Conservation (phyloP, 1,140 invertebrate species). For the Drosophila baimaii region DNA sequence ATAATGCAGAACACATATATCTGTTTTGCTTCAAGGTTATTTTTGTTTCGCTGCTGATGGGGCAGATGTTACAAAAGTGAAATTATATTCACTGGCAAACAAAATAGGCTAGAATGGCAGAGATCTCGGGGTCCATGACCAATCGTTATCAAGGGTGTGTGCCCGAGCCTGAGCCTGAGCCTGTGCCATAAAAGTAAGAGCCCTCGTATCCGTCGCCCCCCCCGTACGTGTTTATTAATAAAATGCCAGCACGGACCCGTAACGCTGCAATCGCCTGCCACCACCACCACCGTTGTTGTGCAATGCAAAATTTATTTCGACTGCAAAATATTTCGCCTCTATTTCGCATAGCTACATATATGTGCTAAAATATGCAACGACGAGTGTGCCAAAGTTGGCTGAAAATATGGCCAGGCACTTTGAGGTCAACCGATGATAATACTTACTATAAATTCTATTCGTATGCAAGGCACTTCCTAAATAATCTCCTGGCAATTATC, state of each 20-base stretch:
- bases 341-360: slow-evolving; percentile 25
- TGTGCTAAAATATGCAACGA: slow-evolving; percentile 17
- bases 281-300: slow-evolving; percentile 31
- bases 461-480: slow-evolving; percentile 12
- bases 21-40: slow-evolving; percentile 35
- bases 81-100: slow-evolving; percentile 45
- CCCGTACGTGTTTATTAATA: slow-evolving; percentile 60
- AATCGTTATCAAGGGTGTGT: slow-evolving; percentile 61
- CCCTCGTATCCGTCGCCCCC: slow-evolving; percentile 26
- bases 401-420: slow-evolving; percentile 27
- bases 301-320: slow-evolving; percentile 40
- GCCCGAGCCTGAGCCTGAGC: slow-evolving; percentile 4
- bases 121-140: slow-evolving; percentile 55
- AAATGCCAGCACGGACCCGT: slow-evolving; percentile 40
- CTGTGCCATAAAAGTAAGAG: slow-evolving; percentile 60
- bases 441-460: slow-evolving; percentile 5
- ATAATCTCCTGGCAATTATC: slow-evolving; percentile 27
- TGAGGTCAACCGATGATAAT: slow-evolving; percentile 16
- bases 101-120: slow-evolving; percentile 2
- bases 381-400: slow-evolving; percentile 9
- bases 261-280: slow-evolving; percentile 39
- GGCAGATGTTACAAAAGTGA: slow-evolving; percentile 66
- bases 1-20: slow-evolving; percentile 21
- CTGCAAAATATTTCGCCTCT: slow-evolving; percentile 34
- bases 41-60: slow-evolving; percentile 30